These are phyloP conservation scores for Trichosurus vulpecula DNA, from an alignment of 2,797 vertebrate genomes.

Conservation along the genomic window DNA sequence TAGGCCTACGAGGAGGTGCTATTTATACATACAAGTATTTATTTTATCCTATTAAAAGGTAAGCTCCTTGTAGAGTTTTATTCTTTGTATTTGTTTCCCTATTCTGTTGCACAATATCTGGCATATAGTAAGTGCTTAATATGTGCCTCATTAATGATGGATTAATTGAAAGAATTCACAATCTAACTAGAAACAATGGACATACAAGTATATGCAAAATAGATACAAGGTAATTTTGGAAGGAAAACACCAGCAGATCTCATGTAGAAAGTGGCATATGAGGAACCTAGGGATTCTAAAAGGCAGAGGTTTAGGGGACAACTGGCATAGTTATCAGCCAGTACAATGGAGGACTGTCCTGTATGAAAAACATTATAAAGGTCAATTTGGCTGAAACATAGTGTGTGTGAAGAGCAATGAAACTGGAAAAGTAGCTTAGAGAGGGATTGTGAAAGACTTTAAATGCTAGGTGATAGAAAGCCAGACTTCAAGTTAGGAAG, in stretches of 20 bases:
- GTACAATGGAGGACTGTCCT: background rate
- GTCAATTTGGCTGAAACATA: background rate
- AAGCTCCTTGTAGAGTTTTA: background rate
- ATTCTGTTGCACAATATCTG: background rate
- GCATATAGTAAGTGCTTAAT: background rate
- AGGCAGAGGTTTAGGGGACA: background rate
- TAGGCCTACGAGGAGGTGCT: too few relatives aligned
- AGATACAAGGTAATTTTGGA: background rate
- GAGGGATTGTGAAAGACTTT: background rate
- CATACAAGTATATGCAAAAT: background rate
- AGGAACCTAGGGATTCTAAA: background rate
- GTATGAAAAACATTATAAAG: background rate
- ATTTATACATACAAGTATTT: background rate
- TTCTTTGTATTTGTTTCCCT: background rate
- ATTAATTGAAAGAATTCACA: background rate
- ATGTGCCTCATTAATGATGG: background rate
- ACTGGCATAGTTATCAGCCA: background rate
- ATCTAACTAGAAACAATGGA: background rate
- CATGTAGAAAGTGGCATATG: background rate
- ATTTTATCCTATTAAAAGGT: background rate
- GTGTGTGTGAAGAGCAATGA: background rate
- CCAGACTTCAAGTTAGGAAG: background rate
- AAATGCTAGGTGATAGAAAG: background rate
- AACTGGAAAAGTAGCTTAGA: background rate
- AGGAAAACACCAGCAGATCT: background rate